A percentile compares a stretch with the other conserved stretches of the same genome.
These are phyloP conservation scores for Cryptocephalus primarius DNA, from an alignment of 2,888 invertebrate species.

Conservation along the genomic window DNA sequence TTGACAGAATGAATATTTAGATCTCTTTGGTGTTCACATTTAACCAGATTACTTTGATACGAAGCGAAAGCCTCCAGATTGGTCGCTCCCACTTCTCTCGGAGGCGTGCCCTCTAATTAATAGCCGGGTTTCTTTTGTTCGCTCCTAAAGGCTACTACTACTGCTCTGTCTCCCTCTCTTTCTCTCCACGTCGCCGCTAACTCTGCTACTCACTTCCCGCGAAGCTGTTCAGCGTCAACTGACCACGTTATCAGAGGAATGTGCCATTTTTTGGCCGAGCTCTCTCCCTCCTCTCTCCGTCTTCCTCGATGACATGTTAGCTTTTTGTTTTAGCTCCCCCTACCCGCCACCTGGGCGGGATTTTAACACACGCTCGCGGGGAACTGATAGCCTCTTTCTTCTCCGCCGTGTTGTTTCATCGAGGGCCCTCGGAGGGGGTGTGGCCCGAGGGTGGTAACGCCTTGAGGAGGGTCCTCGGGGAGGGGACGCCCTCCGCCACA, in stretches of 20 bases:
- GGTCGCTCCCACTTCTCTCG: conserved; percentile 39
- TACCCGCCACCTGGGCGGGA: conserved; percentile 45
- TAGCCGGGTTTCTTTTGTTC: conserved; percentile 23
- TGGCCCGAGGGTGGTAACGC: neutral
- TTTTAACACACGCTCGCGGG: conserved; percentile 10
- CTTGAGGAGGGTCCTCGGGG: neutral
- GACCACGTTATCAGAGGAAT: conserved; percentile 44
- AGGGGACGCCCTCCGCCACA: neutral
- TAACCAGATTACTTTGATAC: conserved; percentile 36
- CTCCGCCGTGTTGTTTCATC: conserved; percentile 11
- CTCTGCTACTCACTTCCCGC: conserved; percentile 35
- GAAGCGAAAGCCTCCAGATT: conserved; percentile 38
- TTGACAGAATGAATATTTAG: conserved; percentile 40
- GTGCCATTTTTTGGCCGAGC: conserved; percentile 36
- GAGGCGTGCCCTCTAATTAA: conserved; percentile 49
- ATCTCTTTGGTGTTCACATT: conserved; percentile 34
- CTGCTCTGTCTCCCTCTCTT: neutral
- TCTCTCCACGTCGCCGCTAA: conserved; percentile 9
- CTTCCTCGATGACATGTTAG: conserved; percentile 30
- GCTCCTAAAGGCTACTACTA: conserved; percentile 16
- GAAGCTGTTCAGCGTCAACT: conserved; percentile 44
- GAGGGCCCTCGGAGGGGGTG: conserved; percentile 8
- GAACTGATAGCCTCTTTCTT: conserved; percentile 16
- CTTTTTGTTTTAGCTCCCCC: conserved; percentile 34
- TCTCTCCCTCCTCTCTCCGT: conserved; percentile 18